These are phyloP conservation scores for Rhopalosiphum maidis DNA, from an alignment of 1,140 invertebrate species.

Conservation along the genomic window DNA sequence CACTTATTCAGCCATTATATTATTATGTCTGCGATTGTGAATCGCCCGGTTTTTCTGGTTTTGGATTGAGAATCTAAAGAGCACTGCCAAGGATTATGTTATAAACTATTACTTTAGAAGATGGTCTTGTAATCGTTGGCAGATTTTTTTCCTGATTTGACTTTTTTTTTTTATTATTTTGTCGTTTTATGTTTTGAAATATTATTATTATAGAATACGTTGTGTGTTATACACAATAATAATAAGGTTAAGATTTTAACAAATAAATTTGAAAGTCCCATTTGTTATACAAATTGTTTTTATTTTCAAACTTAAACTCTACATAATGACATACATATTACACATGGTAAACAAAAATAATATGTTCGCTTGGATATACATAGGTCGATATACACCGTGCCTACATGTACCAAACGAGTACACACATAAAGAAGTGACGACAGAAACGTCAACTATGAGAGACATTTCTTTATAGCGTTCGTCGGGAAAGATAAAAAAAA, in stretches of 20 bases:
- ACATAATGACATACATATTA: slow-evolving; percentile 38
- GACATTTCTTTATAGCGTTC: background rate
- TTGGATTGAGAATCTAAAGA: background rate
- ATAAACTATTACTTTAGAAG: background rate
- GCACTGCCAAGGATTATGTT: background rate
- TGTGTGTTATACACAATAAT: background rate
- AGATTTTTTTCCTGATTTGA: background rate
- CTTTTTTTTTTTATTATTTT: background rate
- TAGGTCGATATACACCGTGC: background rate
- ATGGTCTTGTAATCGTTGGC: background rate
- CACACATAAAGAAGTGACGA: background rate
- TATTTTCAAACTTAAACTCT: slow-evolving; percentile 52
- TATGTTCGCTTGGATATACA: background rate
- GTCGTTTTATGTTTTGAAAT: background rate
- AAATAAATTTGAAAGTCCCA: background rate
- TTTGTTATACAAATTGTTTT: slow-evolving; percentile 31
- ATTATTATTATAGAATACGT: background rate
- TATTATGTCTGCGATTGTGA: background rate
- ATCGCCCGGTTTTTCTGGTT: slow-evolving; percentile 45
- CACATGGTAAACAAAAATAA: slow-evolving; percentile 36
- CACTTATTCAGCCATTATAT: background rate
- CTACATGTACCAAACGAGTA: background rate
- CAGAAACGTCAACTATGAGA: slow-evolving; percentile 30
- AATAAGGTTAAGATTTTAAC: background rate
- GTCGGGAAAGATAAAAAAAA: background rate